phyloP scores from a whole-genome alignment of 1,140 invertebrate species.

The Phocides pigmalion region DNA sequence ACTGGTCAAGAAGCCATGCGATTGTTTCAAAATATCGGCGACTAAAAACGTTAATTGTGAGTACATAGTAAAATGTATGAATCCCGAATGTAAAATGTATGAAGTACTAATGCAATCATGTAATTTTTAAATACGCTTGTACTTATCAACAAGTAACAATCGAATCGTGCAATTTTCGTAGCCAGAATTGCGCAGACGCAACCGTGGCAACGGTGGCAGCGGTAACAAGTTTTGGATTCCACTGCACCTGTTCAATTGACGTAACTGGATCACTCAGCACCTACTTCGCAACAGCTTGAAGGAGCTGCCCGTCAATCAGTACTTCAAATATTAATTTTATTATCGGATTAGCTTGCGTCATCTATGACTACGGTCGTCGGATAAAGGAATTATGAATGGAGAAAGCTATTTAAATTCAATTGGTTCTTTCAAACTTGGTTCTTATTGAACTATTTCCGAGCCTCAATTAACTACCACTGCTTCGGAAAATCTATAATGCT shows the following conservation, averaged over 20 bases:
- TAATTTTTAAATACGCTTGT: constrained; percentile 34
- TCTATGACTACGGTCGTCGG: constrained; percentile 28
- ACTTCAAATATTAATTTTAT: constrained; percentile 39
- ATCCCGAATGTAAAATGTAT: too few species aligned
- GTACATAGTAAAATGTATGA: too few species aligned
- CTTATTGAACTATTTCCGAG: too few species aligned
- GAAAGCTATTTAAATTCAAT: not conserved
- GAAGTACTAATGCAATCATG: too few species aligned
- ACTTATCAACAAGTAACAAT: not conserved
- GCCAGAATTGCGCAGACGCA: constrained; percentile 15
- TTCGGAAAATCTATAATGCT: too few species aligned
- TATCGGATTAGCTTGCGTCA: constrained; percentile 42
- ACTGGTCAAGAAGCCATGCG: too few species aligned
- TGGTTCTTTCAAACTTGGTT: too few species aligned
- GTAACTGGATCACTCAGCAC: constrained; percentile 59
- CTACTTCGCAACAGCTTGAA: constrained; percentile 45
- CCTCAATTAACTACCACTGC: too few species aligned
- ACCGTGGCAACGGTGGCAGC: too few species aligned
- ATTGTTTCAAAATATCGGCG: too few species aligned
- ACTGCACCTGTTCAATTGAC: constrained; percentile 55
- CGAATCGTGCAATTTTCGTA: constrained; percentile 9
- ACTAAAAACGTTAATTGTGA: too few species aligned
- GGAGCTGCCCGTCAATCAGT: constrained; percentile 46
- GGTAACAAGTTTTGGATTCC: constrained; percentile 50
- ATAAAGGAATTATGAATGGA: not conserved